These are phyloP conservation scores for Eupithecia exiguata DNA, from an alignment of 2,888 invertebrate species.

Conservation along the genomic window DNA sequence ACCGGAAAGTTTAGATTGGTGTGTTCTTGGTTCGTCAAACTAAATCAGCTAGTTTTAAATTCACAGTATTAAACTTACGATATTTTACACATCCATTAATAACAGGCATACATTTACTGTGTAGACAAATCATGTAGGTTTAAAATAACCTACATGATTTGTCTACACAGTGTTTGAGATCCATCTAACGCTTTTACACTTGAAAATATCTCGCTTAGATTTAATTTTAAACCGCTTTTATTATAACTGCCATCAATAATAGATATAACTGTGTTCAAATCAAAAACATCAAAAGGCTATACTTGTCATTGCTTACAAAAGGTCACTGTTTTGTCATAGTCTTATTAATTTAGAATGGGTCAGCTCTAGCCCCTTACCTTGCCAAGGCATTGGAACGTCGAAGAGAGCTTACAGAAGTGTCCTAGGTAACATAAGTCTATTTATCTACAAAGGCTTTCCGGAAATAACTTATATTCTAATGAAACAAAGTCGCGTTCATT, in stretches of 20 bases:
- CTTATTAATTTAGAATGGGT: conserved; percentile 12
- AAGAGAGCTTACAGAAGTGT: conserved; percentile 7
- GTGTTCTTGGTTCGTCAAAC: not conserved
- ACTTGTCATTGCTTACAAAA: conserved; percentile 9
- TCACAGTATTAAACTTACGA: conserved; percentile 66
- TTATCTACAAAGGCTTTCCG: conserved; percentile 19
- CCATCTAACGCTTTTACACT: conserved; percentile 31
- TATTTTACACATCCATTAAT: conserved; percentile 63
- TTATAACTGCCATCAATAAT: conserved; percentile 12
- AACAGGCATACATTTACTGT: conserved; percentile 37
- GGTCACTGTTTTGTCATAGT: conserved; percentile 12
- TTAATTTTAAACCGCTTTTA: conserved; percentile 18
- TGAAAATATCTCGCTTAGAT: conserved; percentile 23
- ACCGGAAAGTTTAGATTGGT: conserved; percentile 2
- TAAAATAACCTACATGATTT: too few relatives aligned
- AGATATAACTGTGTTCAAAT: conserved; percentile 26
- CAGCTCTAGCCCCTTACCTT: not conserved
- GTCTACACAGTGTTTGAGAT: too few relatives aligned
- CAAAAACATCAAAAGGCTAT: conserved; percentile 25
- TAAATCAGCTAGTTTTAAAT: conserved; percentile 15
- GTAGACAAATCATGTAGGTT: conserved; percentile 27
- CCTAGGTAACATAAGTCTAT: not conserved
- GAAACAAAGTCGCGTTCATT: conserved; percentile 18
- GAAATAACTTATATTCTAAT: conserved; percentile 18
- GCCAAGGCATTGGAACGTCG: not conserved